Base-by-base conservation (phyloP, 2,888 invertebrate genomes). In the Oxyscelio sp. region DNA sequence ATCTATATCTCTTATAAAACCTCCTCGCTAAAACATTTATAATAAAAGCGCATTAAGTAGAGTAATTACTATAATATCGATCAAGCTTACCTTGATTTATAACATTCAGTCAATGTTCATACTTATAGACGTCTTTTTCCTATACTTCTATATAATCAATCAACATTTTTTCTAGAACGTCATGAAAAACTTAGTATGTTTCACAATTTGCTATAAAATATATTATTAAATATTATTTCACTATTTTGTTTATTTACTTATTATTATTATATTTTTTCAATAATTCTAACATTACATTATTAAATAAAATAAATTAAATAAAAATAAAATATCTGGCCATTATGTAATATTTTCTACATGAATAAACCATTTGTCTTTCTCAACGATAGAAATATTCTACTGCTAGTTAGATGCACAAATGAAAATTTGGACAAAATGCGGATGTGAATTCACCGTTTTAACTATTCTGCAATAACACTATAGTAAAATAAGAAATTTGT, bases 31-130 rank as follows among this genome's bases (percentile, higher is more conserved):
- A 71, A 71, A 58, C 34, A 22, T 70, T 45, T 31, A 70, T 58
- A 70, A 70, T 45, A 70, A 56, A 70, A 70, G 56, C 52, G 19
- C n/a, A 50, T 31, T 61, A 59, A 73, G 59, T 73, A 61, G 50
- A 59, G 59, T 59, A 73, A 73, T 73, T 73, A 73, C 71, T 50
- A 40, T 52, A 61, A 73, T 50, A 50, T 59, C 50, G 50, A 73
- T 61, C 48, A 31, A 45, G 31, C 56, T 56, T 13, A 31, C 17
- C 34, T 38, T 61, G 71, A 73, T 73, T 73, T 73, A 70, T 70
- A 70, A 61, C 71, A 50, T 24, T 59, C 59, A 58, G 50, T 73
- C 59, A 73, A 24, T 59, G 59, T 61, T 73, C 50, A 17, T 31
- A 45, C 45, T 27, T 22, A 45, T n/a, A n/a, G 56, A 45, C 43